Base-by-base conservation (phyloP, 1,140 invertebrate genomes). In the Drosophila persimilis region DNA sequence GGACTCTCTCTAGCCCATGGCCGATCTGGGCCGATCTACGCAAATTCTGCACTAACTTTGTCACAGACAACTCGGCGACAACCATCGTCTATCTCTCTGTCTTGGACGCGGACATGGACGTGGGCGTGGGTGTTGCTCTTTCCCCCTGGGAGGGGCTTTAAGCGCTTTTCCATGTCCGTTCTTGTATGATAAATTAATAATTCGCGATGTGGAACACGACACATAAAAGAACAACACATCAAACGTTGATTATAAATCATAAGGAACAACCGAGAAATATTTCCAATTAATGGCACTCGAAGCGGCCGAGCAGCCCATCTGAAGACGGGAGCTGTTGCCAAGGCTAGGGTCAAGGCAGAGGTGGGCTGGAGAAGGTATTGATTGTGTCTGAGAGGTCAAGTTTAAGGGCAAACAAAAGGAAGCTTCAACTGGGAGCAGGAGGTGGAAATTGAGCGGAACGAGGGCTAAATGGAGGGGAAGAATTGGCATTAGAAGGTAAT, bases 61-160 rank as follows among this genome's bases (percentile, higher is more conserved):
- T 75, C 77, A 83, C 71, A 86, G 83, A 86, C 83, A 81, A 88
- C 67, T 78, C 62, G 83, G 83, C 83, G 83, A 73, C 81, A 63
- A 60, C 58, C 35, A 58, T 65, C 48, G 64, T 71, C 70, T 72
- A 45, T 57, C 47, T 41, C 9, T 20, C 55, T n/a, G 52, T 48
- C 47, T 44, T 45, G 47, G 45, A 17, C 65, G 74, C 66, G 73
- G 79, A 17, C 17, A 1, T 17, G 17, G 17, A 17, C 60, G 70
- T 45, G 47, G 41, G 22, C 58, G 74, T 70, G 72, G 73, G 78
- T 57, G 70, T 35, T 35, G 26, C 35, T 46, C 1, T 51, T 26
- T n/a, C 41, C 29, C 54, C 41, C 13, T 39, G 29, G 9, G 26
- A 17, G 6, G 13, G 20, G 60, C 55, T 77, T 73, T 77, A 84